These are phyloP conservation scores for Belgica antarctica DNA, from an alignment of 2,888 invertebrate species.

Conservation along the genomic window DNA sequence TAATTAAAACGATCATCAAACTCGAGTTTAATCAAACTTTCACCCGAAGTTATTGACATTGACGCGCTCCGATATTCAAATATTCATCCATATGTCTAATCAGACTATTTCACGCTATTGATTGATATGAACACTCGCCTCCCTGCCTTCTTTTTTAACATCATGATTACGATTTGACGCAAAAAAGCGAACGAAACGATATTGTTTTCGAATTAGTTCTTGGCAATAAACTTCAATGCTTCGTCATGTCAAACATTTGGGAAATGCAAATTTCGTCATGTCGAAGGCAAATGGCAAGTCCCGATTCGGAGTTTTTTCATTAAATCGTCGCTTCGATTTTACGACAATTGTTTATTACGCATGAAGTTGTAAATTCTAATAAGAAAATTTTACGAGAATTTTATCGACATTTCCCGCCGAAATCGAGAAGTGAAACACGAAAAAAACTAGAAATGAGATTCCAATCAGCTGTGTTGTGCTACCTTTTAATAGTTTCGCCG, in stretches of 20 bases:
- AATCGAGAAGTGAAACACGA: no score
- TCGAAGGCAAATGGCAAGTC: slow-evolving; percentile 17
- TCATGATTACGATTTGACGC: slow-evolving; percentile 18
- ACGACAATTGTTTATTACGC: slow-evolving; percentile 39
- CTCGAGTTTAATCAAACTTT: no score
- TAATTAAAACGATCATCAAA: slow-evolving; percentile 33
- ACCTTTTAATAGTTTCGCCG: not conserved
- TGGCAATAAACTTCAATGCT: slow-evolving; percentile 28
- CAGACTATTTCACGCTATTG: slow-evolving; percentile 30
- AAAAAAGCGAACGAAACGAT: slow-evolving; percentile 1
- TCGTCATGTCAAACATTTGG: slow-evolving; percentile 26
- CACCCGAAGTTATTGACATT: not conserved
- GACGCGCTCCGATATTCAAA: slow-evolving; percentile 13
- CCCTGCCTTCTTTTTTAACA: not conserved
- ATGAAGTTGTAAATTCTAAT: slow-evolving; percentile 36
- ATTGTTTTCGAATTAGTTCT: slow-evolving; percentile 40
- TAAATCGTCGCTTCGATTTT: slow-evolving; percentile 32
- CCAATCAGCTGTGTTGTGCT: not conserved
- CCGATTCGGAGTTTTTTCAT: slow-evolving; percentile 6
- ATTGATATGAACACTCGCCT: slow-evolving; percentile 23
- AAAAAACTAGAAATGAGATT: no score
- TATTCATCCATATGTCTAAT: slow-evolving; percentile 33
- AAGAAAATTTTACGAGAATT: slow-evolving; percentile 33
- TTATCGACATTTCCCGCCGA: slow-evolving; percentile 27
- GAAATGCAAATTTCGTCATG: slow-evolving; percentile 22